Conservation (phyloP, 2,797 vertebrate genomes). For the Enteromius trimaculatus region DNA sequence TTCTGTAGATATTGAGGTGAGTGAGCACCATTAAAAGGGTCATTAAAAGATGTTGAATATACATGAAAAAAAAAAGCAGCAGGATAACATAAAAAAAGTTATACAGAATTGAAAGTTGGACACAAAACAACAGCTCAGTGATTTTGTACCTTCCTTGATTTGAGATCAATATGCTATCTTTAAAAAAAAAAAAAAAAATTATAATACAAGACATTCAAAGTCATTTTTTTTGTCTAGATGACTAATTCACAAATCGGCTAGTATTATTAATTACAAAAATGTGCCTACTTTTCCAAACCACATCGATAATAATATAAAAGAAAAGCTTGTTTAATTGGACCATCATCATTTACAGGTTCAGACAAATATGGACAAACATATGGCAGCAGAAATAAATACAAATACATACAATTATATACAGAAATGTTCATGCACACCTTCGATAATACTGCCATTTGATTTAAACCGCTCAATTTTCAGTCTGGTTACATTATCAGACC, state of each 20-base stretch:
- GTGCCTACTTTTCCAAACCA: constrained; percentile 7
- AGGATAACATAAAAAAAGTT: background rate
- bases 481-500: constrained; percentile 64
- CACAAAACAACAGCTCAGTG: background rate
- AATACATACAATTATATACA: constrained; percentile 96
- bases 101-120: background rate
- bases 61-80: constrained; percentile 10
- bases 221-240: background rate
- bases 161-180: background rate
- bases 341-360: constrained; percentile 1
- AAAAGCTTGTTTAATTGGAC: constrained; percentile 40
- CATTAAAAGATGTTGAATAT: background rate
- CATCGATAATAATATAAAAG: background rate
- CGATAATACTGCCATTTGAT: constrained; percentile 86
- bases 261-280: background rate
- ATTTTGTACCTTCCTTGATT: constrained; percentile 29
- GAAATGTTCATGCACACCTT: constrained; percentile 80
- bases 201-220: constrained; percentile 12
- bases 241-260: constrained; percentile 5
- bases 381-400: constrained; percentile 96
- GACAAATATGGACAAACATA: constrained; percentile 63
- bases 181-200: background rate
- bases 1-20: constrained; percentile 17
- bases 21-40: background rate
- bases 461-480: constrained; percentile 79